Conservation (phyloP, 1,140 invertebrate species). For the Aphis gossypii region DNA sequence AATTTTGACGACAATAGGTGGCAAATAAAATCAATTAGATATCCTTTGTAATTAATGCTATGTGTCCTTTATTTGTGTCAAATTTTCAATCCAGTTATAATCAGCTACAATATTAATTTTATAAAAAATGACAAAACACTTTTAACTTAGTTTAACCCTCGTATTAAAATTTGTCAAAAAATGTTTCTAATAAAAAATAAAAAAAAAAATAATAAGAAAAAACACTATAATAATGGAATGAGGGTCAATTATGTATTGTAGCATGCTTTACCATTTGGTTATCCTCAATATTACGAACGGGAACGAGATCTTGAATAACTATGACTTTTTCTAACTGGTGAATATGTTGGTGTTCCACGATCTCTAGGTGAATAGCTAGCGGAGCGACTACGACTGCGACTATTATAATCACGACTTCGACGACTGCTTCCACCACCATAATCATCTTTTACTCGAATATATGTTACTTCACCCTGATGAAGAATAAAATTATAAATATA, state of each 20-base stretch:
- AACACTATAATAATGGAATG: slow-evolving; percentile 56
- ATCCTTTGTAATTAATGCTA: slow-evolving; percentile 55
- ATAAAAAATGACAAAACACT: slow-evolving; percentile 57
- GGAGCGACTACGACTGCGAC: slow-evolving; percentile 71
- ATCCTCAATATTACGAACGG: slow-evolving; percentile 65
- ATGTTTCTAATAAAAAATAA: slow-evolving; percentile 45
- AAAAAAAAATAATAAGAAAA: slow-evolving; percentile 10
- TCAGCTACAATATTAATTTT: slow-evolving; percentile 53
- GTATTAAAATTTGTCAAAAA: slow-evolving; percentile 44
- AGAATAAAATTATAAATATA: slow-evolving; percentile 54
- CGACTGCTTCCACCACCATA: slow-evolving; percentile 76
- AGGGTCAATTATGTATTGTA: slow-evolving; percentile 56
- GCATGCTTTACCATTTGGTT: slow-evolving; percentile 57
- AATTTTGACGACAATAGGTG: slow-evolving; percentile 35
- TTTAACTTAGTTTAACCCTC: slow-evolving; percentile 56
- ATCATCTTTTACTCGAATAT: slow-evolving; percentile 95
- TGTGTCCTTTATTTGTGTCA: slow-evolving; percentile 56
- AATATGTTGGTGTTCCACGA: slow-evolving; percentile 84
- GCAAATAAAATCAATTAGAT: slow-evolving; percentile 56
- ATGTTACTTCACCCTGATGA: slow-evolving; percentile 89
- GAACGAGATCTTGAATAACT: slow-evolving; percentile 72
- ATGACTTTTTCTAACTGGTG: slow-evolving; percentile 72
- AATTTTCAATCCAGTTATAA: slow-evolving; percentile 57
- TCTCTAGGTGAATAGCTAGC: slow-evolving; percentile 86
- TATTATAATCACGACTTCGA: slow-evolving; percentile 69